Evolutionary conservation across 2,113 vertebrate species (phyloP).

Genomic region (Coracopsis vasa): DNA sequence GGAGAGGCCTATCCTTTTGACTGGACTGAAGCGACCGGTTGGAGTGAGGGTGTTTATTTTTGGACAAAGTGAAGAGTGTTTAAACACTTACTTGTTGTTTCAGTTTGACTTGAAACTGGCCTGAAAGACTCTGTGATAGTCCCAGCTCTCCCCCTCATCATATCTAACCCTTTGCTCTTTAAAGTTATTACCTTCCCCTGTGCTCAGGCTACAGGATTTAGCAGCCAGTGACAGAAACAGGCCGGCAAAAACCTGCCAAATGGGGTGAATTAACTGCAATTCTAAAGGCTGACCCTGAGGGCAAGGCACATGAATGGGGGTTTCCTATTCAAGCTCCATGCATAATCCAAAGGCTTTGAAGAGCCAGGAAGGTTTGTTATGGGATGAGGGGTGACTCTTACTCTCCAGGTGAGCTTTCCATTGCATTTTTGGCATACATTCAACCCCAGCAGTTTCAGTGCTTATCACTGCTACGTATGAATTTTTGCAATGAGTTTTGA

Average conservation of each 20-base stretch:
- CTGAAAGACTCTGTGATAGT: neutral
- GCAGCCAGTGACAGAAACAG: neutral
- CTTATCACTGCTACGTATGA: fast-evolving
- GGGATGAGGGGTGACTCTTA: neutral
- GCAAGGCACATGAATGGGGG: neutral
- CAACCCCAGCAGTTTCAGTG: neutral
- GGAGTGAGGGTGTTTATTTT: neutral
- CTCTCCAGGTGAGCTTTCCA: neutral
- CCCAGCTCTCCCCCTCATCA: neutral
- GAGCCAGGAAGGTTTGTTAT: neutral
- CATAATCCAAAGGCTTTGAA: neutral
- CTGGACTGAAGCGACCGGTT: fast-evolving
- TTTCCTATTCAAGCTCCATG: neutral
- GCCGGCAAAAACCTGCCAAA: neutral
- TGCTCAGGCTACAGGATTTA: neutral
- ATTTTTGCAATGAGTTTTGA: neutral
- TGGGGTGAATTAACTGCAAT: neutral
- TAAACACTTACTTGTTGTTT: neutral
- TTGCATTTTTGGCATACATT: neutral
- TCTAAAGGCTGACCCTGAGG: neutral
- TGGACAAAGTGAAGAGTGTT: neutral
- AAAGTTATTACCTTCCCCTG: neutral
- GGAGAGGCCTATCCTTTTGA: neutral
- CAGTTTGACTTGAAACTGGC: neutral
- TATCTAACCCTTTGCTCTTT: neutral